These are phyloP conservation scores for Clavelina lepadiformis DNA, from an alignment of 23 tunicate genomes.

Conservation along the genomic window DNA sequence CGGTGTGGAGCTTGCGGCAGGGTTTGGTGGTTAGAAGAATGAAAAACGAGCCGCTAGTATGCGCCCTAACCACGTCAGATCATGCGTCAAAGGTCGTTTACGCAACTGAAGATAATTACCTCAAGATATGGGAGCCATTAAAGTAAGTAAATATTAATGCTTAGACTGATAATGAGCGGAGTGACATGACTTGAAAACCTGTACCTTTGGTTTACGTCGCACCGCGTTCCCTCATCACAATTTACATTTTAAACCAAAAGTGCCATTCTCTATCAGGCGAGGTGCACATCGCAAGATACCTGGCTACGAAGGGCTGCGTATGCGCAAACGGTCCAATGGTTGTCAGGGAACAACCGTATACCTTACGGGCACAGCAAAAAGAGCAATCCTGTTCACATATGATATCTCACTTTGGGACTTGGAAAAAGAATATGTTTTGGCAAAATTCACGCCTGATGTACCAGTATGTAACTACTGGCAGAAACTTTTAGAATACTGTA, in stretches of 20 bases:
- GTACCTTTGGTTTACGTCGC: neutral
- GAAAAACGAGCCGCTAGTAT: constrained; percentile 72
- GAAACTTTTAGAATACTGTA: neutral
- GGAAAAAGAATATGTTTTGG: constrained; percentile 38
- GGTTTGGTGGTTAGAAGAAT: constrained; percentile 54
- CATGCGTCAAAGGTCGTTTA: constrained; percentile 55
- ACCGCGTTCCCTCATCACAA: too few relatives aligned
- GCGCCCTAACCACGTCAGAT: constrained; percentile 53
- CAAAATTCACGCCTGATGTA: constrained; percentile 68
- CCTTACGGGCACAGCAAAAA: constrained; percentile 37
- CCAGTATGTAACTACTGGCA: constrained; percentile 34
- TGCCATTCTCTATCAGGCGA: constrained; percentile 9
- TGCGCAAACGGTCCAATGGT: constrained; percentile 18
- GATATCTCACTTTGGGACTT: constrained; percentile 76
- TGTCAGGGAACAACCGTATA: constrained; percentile 39
- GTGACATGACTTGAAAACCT: too few relatives aligned
- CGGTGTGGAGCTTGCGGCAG: constrained; percentile 66
- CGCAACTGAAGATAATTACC: constrained; percentile 64
- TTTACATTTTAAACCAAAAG: neutral
- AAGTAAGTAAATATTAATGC: constrained; percentile 18
- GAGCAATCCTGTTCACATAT: constrained; percentile 66
- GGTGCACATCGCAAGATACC: constrained; percentile 65
- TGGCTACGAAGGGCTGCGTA: constrained; percentile 50
- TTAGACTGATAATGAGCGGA: too few relatives aligned
- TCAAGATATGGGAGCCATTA: constrained; percentile 90